Evolutionary conservation across 1,140 invertebrate species (phyloP).

Genomic region (Bacillus rossius): DNA sequence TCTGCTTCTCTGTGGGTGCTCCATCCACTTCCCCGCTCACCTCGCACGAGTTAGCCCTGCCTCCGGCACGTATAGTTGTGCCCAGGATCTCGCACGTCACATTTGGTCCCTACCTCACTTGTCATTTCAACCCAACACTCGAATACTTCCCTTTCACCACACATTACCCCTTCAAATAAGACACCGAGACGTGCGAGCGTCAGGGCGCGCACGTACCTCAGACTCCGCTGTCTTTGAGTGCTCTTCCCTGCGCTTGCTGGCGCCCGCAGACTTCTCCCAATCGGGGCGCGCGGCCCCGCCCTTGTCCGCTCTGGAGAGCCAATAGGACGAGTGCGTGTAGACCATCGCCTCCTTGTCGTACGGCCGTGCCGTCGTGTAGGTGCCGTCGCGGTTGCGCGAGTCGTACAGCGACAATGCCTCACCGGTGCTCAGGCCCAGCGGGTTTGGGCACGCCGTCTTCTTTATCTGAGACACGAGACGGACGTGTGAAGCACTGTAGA

Average conservation of each 20-base stretch:
- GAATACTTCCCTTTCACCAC: no score
- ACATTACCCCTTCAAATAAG: no score
- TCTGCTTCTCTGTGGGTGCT: no score
- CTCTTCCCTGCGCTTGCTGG: not conserved
- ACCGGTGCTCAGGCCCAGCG: conserved; percentile 60
- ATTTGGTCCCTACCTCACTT: no score
- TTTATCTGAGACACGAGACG: no score
- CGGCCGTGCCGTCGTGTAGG: conserved; percentile 52
- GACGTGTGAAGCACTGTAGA: no score
- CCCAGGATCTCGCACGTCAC: no score
- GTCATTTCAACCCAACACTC: no score
- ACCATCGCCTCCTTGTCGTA: conserved; percentile 52
- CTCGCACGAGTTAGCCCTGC: no score
- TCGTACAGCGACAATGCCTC: conserved; percentile 53
- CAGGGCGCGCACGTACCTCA: not conserved
- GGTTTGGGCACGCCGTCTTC: conserved; percentile 54
- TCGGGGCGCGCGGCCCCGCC: conserved; percentile 25
- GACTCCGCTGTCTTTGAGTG: not conserved
- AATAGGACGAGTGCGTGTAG: conserved; percentile 65
- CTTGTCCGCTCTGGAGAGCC: conserved; percentile 31
- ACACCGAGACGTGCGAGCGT: no score
- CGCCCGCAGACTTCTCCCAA: not conserved
- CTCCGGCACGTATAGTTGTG: no score
- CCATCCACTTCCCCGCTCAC: no score
- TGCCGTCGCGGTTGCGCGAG: conserved; percentile 51